phyloP scores from a whole-genome alignment of 2,888 invertebrate genomes.

The Catocala nupta region DNA sequence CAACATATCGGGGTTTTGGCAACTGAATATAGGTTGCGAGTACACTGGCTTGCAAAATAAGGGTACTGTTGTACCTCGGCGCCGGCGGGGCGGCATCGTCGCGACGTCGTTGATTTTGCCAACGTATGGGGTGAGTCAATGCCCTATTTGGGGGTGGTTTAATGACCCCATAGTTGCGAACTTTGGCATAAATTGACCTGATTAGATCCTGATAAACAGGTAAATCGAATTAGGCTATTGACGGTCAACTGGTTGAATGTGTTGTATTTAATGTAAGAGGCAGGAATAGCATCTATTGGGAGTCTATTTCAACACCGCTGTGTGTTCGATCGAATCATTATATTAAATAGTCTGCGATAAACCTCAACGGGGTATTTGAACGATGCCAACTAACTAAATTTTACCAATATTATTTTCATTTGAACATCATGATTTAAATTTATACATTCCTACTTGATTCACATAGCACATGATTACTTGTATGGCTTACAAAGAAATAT shows the following conservation, averaged over 20 bases:
- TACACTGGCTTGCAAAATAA: conserved; percentile 60
- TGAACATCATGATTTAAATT: no score
- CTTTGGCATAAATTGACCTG: conserved; percentile 44
- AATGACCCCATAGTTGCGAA: conserved; percentile 57
- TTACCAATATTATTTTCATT: no score
- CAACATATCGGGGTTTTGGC: conserved; percentile 56
- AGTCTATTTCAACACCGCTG: no score
- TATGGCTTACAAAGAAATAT: no score
- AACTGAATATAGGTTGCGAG: conserved; percentile 63
- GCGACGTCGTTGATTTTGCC: conserved; percentile 58
- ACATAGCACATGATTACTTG: no score
- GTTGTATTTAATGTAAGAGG: no score
- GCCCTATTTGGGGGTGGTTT: conserved; percentile 61
- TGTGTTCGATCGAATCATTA: no score
- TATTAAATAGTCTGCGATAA: no score
- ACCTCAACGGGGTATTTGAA: no score
- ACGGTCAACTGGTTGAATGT: conserved; percentile 4
- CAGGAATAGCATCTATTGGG: no score
- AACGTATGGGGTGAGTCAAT: conserved; percentile 58
- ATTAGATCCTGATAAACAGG: conserved; percentile 41
- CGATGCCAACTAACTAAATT: no score
- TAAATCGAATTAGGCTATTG: conserved; percentile 33
- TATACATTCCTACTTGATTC: no score
- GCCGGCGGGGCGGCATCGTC: conserved; percentile 38
- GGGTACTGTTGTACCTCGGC: conserved; percentile 54